Conservation (phyloP, 1,140 invertebrate genomes). For the Neodiprion virginianus region DNA sequence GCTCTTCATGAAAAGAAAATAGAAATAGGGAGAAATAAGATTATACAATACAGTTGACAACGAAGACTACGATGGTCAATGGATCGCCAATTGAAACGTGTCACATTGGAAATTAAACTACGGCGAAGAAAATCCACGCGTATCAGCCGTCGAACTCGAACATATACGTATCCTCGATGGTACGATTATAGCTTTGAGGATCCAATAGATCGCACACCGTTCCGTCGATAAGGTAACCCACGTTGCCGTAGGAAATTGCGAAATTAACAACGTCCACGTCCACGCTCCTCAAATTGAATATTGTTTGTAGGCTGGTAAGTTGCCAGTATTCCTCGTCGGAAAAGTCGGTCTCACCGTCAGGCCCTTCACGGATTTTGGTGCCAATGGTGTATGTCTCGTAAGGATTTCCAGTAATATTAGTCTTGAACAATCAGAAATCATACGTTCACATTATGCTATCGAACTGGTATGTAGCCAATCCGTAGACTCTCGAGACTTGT, state of each 20-base stretch:
- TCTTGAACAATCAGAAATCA: conserved; percentile 46
- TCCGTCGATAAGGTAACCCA: background rate
- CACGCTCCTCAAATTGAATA: conserved; percentile 28
- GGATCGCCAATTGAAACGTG: no score
- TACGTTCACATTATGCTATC: no score
- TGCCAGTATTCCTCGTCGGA: conserved; percentile 68
- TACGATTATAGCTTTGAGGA: no score
- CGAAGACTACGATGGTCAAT: no score
- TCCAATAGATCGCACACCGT: background rate
- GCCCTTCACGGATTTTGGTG: conserved; percentile 16
- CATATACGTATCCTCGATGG: no score
- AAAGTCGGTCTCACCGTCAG: conserved; percentile 46
- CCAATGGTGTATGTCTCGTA: conserved; percentile 67
- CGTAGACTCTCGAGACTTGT: conserved; percentile 20
- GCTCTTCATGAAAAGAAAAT: no score
- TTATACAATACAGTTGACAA: no score
- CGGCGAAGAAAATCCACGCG: no score
- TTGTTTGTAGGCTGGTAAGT: conserved; percentile 54
- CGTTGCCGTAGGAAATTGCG: conserved; percentile 35
- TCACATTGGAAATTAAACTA: no score
- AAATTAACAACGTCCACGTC: conserved; percentile 46
- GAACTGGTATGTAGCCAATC: conserved; percentile 35
- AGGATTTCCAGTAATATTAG: conserved; percentile 66
- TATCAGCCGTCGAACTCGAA: no score
- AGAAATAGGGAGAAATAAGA: no score